phyloP scores from a whole-genome alignment of 2,113 vertebrate species.

The Nesospiza acunhae region DNA sequence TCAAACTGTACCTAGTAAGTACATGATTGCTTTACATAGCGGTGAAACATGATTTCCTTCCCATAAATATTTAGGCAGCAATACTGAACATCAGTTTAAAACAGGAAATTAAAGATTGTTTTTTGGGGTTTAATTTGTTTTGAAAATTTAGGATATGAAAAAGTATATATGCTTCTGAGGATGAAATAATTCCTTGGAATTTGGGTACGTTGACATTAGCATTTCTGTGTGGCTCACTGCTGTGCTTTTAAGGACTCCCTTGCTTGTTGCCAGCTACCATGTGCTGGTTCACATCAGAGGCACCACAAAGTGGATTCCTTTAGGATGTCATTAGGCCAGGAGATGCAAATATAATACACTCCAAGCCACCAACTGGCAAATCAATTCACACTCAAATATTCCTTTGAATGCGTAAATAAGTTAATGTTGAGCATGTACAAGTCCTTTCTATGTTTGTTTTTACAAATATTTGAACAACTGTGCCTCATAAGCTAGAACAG shows the following conservation, averaged over 20 bases:
- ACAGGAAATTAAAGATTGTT: neutral
- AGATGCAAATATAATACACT: conserved; percentile 11
- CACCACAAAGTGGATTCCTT: neutral
- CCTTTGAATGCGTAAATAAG: conserved; percentile 33
- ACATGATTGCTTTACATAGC: neutral
- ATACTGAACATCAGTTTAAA: neutral
- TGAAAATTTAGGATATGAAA: neutral
- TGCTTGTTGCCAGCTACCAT: neutral
- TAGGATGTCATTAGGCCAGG: neutral
- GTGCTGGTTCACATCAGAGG: neutral
- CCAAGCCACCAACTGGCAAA: conserved; percentile 13
- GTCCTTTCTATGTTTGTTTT: conserved; percentile 40
- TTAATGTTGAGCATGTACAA: conserved; percentile 22
- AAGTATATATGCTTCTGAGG: neutral
- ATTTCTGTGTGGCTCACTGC: neutral
- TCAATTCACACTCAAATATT: conserved; percentile 24
- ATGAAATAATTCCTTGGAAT: neutral
- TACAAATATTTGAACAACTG: conserved; percentile 37
- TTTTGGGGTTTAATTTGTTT: neutral
- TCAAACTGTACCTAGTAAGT: neutral
- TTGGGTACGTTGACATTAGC: accelerated
- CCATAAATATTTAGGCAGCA: neutral
- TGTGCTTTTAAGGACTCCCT: neutral
- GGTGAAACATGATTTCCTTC: neutral
- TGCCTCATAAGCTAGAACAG: conserved; percentile 35